Base-by-base conservation (phyloP, 2,113 vertebrate species). In the Eidolon helvum region DNA sequence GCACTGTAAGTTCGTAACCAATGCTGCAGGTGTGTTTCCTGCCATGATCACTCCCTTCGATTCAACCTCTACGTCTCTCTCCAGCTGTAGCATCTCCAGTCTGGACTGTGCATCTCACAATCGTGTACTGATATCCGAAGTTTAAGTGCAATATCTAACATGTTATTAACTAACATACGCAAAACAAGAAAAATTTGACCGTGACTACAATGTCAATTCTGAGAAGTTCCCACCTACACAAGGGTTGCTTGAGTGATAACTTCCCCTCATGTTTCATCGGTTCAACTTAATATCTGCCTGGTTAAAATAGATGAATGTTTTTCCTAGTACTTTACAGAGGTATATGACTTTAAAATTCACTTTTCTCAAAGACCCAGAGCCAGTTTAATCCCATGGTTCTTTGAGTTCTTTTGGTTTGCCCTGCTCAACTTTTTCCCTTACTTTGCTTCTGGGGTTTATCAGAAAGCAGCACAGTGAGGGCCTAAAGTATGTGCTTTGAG, bases 1-100 rank as follows among this genome's bases (percentile, higher is more conserved):
- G 40, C 6, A 28, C 33, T 38, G 4, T 7, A 40, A 87, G 57
- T 15, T 10, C 40, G 48, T 4, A 40, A 22, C 12, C 19, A 68
- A 43, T 35, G 6, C 4, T 2, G 5, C 1, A 8, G 6, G 1
- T 10, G 59, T 26, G 2, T 65, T 59, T 65, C 21, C 55, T 22
- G 7, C 22, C n/a, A 40, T 1, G 40, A 71, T 18, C 10, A 1
- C 61, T 35, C 24, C 22, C 79, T 69, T 21, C 65, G n/a, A 2
- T 15, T 68, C 40, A 59, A 21, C 24, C 35, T 38, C 21, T 66
- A 2, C 18, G 7, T 43, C 10, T 19, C 85, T 50, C 5, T 28
- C 40, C 68, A 69, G 21, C 5, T 38, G 14, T 22, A 22, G 26
- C 10, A 35, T 40, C 68, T 83, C 15, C 40, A 43, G 8, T 24